phyloP scores from a whole-genome alignment of 2,888 invertebrate genomes.

The Drosophila cyrtoloma region DNA sequence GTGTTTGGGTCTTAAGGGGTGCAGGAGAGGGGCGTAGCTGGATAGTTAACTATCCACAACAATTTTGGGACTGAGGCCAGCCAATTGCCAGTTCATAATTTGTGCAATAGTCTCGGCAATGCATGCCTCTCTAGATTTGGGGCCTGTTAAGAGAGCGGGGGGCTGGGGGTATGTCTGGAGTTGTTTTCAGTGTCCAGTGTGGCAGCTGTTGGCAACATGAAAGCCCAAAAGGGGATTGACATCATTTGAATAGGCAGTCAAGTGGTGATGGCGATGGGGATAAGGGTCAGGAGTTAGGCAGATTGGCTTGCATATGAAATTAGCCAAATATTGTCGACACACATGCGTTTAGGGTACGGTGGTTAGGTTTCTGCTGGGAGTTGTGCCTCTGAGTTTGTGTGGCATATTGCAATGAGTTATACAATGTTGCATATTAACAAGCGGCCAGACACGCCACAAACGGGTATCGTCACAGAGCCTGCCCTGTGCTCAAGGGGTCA shows the following conservation, averaged over 20 bases:
- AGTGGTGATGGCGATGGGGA: neutral
- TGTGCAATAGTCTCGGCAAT: constrained; percentile 50
- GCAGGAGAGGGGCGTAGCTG: neutral
- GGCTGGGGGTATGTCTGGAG: neutral
- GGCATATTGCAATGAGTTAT: constrained; percentile 63
- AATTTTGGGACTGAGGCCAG: constrained; percentile 28
- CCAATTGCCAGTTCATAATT: constrained; percentile 63
- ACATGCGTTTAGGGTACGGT: constrained; percentile 28
- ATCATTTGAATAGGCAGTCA: constrained; percentile 25
- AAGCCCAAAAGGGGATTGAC: constrained; percentile 43
- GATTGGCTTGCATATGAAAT: constrained; percentile 59
- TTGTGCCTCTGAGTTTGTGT: too few species aligned
- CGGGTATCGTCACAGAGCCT: neutral
- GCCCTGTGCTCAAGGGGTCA: neutral
- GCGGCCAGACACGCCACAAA: constrained; percentile 28
- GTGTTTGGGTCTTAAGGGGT: neutral
- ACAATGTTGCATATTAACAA: constrained; percentile 79
- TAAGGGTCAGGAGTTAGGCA: neutral
- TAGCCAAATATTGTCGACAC: constrained; percentile 61
- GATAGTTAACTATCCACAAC: constrained; percentile 15
- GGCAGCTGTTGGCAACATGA: constrained; percentile 55
- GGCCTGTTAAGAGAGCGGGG: neutral
- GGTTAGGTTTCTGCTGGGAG: too few species aligned
- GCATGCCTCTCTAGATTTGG: constrained; percentile 17
- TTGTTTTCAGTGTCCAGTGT: constrained; percentile 12